Conservation (phyloP, 1,140 invertebrate genomes). For the Stegodyphus dumicola region DNA sequence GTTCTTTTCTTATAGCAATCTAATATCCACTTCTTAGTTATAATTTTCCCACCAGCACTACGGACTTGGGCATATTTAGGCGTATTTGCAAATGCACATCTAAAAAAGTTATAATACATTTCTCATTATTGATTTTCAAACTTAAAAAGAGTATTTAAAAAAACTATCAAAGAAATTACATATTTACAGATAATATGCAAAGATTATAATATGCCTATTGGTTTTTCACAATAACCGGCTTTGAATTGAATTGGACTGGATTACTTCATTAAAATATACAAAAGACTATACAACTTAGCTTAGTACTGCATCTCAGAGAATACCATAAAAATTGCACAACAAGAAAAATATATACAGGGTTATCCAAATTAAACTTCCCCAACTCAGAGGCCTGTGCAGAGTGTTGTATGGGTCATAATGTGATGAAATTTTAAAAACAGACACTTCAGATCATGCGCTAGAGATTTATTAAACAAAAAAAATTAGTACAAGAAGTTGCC, state of each 20-base stretch:
- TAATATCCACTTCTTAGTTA: constrained; percentile 81
- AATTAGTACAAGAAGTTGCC: no score
- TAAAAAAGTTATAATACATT: constrained; percentile 67
- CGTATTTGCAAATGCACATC: constrained; percentile 89
- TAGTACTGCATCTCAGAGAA: no score
- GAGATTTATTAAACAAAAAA: no score
- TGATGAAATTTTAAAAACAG: no score
- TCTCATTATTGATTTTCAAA: not conserved
- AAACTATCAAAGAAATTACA: not conserved
- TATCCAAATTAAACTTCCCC: no score
- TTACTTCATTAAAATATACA: not conserved
- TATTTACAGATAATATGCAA: not conserved
- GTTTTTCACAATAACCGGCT: not conserved
- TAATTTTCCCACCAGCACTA: constrained; percentile 76
- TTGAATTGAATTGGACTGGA: not conserved
- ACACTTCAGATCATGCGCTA: no score
- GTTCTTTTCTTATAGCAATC: constrained; percentile 76
- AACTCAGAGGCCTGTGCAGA: no score
- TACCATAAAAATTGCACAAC: no score
- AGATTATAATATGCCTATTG: not conserved
- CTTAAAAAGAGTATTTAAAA: not conserved
- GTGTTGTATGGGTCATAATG: no score
- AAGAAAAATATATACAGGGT: no score
- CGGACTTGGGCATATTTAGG: constrained; percentile 84
- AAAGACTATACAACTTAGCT: not conserved